phyloP scores from a whole-genome alignment of 2,113 vertebrate genomes.

The Ochotona curzoniae region DNA sequence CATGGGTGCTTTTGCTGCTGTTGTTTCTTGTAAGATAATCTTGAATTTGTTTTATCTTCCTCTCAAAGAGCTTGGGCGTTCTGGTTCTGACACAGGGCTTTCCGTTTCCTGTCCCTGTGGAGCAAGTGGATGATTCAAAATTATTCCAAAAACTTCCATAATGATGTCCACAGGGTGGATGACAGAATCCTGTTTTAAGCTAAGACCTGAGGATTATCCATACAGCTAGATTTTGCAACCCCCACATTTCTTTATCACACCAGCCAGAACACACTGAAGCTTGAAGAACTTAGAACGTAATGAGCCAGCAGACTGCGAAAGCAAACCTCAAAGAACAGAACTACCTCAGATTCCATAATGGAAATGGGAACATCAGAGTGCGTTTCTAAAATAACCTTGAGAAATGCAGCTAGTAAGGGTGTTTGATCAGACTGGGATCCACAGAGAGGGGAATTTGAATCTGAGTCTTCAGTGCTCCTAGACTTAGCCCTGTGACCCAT shows the following conservation, averaged over 20 bases:
- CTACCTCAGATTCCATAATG: background rate
- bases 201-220: background rate
- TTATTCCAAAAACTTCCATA: background rate
- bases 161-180: background rate
- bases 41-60: background rate
- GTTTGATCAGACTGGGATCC: background rate
- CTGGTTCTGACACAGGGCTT: background rate
- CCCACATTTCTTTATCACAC: background rate
- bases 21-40: background rate
- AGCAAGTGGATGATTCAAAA: background rate
- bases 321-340: background rate
- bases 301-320: background rate
- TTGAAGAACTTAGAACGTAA: conserved; percentile 27
- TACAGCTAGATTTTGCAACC: background rate
- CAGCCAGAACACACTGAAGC: background rate
- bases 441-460: background rate
- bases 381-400: background rate
- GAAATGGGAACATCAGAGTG: background rate
- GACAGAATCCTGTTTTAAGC: background rate
- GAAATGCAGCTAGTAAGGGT: background rate
- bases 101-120: background rate
- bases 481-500: background rate
- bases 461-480: background rate
- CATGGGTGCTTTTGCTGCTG: background rate
- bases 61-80: background rate